Evolutionary conservation across 2,888 invertebrate genomes (phyloP).

Genomic region (Volucella inanis): DNA sequence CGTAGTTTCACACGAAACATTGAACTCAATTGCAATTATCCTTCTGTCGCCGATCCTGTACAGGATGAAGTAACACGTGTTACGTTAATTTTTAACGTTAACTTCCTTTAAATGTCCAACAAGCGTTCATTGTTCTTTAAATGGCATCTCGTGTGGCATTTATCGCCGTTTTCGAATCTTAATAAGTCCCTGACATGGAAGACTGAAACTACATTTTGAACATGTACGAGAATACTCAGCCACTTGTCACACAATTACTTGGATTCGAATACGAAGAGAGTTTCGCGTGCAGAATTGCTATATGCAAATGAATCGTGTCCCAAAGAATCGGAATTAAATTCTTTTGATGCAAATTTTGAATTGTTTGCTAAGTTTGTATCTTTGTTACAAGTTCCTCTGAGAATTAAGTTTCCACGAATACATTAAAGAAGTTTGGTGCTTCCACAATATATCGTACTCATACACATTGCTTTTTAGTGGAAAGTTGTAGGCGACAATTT

Average conservation of each 20-base stretch:
- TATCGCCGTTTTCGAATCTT: conserved; percentile 49
- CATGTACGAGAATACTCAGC: not conserved
- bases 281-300: conserved; percentile 55
- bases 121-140: conserved; percentile 54
- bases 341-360: conserved; percentile 13
- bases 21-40: not conserved
- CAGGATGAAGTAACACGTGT: conserved; percentile 17
- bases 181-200: conserved; percentile 51
- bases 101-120: conserved; percentile 39
- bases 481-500: no score
- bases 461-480: no score
- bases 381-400: not conserved
- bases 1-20: not conserved
- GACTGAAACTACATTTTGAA: conserved; percentile 32
- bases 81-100: conserved; percentile 24
- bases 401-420: not conserved
- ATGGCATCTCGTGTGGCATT: conserved; percentile 54
- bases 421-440: no score
- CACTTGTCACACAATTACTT: conserved; percentile 38
- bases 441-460: no score
- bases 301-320: conserved; percentile 52
- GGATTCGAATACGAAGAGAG: conserved; percentile 9
- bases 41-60: not conserved
- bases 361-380: conserved; percentile 31
- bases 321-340: conserved; percentile 34